Evolutionary conservation across 2,888 invertebrate species (phyloP), one percentile per base, ranked within the genome.

Genomic region (Crioceris asparagi): DNA sequence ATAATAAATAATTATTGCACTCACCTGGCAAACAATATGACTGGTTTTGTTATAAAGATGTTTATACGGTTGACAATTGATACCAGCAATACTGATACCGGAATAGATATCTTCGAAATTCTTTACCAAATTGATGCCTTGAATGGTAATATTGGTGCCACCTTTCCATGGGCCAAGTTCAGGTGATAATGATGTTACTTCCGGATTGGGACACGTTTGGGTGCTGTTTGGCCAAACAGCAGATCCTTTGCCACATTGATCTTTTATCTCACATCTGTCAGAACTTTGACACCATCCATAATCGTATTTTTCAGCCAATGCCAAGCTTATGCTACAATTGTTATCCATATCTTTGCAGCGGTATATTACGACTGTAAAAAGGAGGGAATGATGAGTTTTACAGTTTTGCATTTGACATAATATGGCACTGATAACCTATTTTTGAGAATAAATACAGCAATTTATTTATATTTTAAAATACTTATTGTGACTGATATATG

Each of bases 211-310:
- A 60, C 96, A 98, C 21, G 88, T 92, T 58, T 88, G 83, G 50
- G 83, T 84, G 35, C 86, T 76, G 66, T 92, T 86, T 12, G 96
- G 67, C 93, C 94, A 96, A 45, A 83, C 81, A 18, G 71, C 72
- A 46, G 69, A 75, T 48, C 66, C 74, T 52, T 72, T 70, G 43
- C 83, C 86, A 60, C 92, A 93, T 60, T 91, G 88, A 49, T 87
- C 86, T 59, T 83, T 83, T 17, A 92, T 90, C 67, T 91, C 88
- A 62, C 93, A 94, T 36, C 84, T 75, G 59, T 87, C 84, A 1
- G 87, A 86, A 39, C 86, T 86, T 60, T 88, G 87, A 61, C 94
- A 96, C 96, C 96, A 96, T 33, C 94, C 94, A 65, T 94, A 96
- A 39, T 83, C 83, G 62, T 88, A 94, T 61, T 91, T 91, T 55